Base-by-base conservation (phyloP, 53 echinoderm and acorn worm species). In the Henricia sp. region DNA sequence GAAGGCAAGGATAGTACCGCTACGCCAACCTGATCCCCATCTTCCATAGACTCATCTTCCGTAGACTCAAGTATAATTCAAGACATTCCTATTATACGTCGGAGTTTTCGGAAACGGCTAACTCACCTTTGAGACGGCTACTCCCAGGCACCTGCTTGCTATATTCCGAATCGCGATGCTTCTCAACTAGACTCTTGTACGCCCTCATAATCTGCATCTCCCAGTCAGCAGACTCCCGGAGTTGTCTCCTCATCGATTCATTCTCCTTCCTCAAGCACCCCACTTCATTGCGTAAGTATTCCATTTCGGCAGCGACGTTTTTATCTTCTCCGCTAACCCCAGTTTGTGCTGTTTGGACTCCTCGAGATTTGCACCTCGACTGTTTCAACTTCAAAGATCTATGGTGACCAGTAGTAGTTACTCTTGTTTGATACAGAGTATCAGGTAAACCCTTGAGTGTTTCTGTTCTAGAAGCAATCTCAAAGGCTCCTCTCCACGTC, bases 181-280 rank as follows among this genome's bases (percentile, higher is more conserved):
- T 77, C 60, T 85, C 84, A 26, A 67, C 88, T 11, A 91, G 70
- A 33, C 52, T 72, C 63, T 82, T 83, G 67, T 91, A 88, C n/a
- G 92, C 88, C 59, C 74, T 91, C 92, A 91, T 91, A 28, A 87
- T 85, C 57, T 91, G 88, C 25, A 91, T 55, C 67, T 91, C 92
- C 67, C 87, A 91, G 12, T 87, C 85, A 29, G 86, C 87, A 52
- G 88, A 71, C 29, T 91, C 92, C 14, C 55, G 70, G 32, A 91
- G 65, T 65, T 91, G 92, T 44, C 68, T 77, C 74, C 78, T 77
- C 24, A 91, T 46, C 3, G 36, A 57, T 59, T 88, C 88, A 77
- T 91, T 91, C 34, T 84, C 85, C 38, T 74, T 77, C 66, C 72
- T 84, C 67, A 91, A 62, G 29, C 75, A 17, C 13, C 17, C 63